phyloP scores from a whole-genome alignment of 2,113 vertebrate genomes.

The chimpanzee (Pan troglodytes) region DNA sequence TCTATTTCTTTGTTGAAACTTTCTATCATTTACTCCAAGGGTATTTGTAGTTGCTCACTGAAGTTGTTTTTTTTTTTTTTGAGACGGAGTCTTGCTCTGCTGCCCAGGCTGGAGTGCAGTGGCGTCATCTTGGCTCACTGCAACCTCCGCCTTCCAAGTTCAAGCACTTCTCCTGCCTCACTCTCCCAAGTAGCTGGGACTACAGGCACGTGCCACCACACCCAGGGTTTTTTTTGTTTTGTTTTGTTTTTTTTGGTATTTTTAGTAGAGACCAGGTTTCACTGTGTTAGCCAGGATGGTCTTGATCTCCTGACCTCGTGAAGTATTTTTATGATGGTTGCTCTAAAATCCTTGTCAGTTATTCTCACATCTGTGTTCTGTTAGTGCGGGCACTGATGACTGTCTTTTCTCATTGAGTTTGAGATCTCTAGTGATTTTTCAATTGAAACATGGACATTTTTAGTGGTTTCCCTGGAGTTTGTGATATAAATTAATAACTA shows the following conservation, averaged over 20 bases:
- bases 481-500: background rate
- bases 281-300: too few relatives aligned
- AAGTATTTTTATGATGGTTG: background rate
- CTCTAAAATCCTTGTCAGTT: background rate
- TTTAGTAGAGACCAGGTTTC: too few relatives aligned
- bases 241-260: too few relatives aligned
- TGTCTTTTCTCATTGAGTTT: background rate
- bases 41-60: background rate
- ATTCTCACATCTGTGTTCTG: background rate
- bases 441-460: background rate
- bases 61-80: too few relatives aligned
- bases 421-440: background rate
- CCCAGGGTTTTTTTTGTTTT: too few relatives aligned
- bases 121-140: too few relatives aligned
- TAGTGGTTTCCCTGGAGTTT: background rate
- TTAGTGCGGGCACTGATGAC: background rate
- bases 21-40: background rate
- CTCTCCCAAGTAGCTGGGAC: too few relatives aligned
- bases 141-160: too few relatives aligned
- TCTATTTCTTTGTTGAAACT: background rate
- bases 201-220: too few relatives aligned
- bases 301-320: background rate
- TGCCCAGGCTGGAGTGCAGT: too few relatives aligned
- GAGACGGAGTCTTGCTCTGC: too few relatives aligned
- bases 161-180: too few relatives aligned